Evolutionary conservation across 2,888 invertebrate species (phyloP).

Genomic region (Melieria crassipennis): DNA sequence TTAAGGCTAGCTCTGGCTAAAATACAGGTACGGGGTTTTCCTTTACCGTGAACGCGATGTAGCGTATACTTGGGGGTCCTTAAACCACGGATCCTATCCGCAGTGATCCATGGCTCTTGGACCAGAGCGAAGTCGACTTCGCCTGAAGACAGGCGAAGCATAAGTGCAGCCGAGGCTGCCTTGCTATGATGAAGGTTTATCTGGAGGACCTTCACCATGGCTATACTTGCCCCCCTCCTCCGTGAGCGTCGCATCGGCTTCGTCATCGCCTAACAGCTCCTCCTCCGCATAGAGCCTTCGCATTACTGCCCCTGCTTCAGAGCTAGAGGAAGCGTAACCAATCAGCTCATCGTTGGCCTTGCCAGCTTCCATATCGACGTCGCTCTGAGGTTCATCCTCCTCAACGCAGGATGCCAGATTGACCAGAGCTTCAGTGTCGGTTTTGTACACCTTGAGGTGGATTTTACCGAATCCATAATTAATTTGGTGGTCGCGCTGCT

Average conservation of each 20-base stretch:
- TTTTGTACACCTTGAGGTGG: neutral
- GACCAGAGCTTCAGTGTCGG: neutral
- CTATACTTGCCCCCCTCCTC: too few species aligned
- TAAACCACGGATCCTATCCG: neutral
- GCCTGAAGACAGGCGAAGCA: neutral
- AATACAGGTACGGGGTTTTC: too few species aligned
- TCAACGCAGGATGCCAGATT: neutral
- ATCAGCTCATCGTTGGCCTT: too few species aligned
- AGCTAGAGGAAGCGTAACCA: neutral
- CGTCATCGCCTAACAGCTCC: too few species aligned
- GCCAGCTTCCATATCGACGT: neutral
- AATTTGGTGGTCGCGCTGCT: too few species aligned
- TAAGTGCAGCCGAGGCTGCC: too few species aligned
- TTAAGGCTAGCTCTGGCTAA: too few species aligned
- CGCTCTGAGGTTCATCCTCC: neutral
- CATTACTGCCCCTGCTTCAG: neutral
- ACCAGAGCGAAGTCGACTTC: neutral
- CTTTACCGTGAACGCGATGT: too few species aligned
- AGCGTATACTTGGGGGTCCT: neutral
- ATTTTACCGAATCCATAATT: neutral
- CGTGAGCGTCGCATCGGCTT: too few species aligned
- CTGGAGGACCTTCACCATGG: too few species aligned
- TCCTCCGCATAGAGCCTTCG: too few species aligned
- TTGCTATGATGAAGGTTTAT: too few species aligned
- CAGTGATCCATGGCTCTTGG: constrained; percentile 3